These are phyloP conservation scores for Molorchus minor DNA, from an alignment of 2,888 invertebrate species.

Conservation along the genomic window DNA sequence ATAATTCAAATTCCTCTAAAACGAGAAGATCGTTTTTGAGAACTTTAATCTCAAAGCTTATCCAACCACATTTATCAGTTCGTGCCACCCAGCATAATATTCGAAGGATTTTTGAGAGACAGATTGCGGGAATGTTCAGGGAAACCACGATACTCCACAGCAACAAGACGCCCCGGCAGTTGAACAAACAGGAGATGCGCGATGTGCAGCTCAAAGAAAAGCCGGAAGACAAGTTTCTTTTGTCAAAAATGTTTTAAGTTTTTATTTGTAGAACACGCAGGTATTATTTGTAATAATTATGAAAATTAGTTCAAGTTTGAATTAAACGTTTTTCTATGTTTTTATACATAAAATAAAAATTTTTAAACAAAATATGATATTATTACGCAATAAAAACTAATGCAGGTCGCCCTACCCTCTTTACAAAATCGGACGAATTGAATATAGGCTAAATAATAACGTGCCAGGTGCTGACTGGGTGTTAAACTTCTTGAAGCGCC, in stretches of 20 bases:
- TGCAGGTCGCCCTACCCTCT: neutral
- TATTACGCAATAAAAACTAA: no score
- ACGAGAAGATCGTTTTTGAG: conserved; percentile 20
- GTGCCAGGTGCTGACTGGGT: neutral
- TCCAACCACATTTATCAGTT: conserved; percentile 25
- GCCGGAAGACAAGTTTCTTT: conserved; percentile 19
- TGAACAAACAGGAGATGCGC: conserved; percentile 23
- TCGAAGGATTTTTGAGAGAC: conserved; percentile 20
- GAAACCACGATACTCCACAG: conserved; percentile 11
- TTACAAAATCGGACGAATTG: conserved; percentile 8
- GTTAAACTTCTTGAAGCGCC: neutral
- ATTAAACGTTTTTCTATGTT: no score
- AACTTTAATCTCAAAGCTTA: conserved; percentile 17
- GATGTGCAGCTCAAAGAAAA: conserved; percentile 22
- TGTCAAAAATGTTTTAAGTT: conserved; percentile 28
- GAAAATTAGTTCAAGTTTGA: no score
- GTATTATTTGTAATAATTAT: no score
- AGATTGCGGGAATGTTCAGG: conserved; percentile 22
- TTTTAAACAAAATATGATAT: no score
- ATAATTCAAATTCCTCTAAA: conserved; percentile 5
- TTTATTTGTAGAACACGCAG: conserved; percentile 27
- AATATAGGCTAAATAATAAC: neutral
- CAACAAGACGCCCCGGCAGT: conserved; percentile 13
- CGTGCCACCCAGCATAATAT: conserved; percentile 14
- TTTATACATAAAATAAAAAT: no score